phyloP scores from a whole-genome alignment of 2,113 vertebrate genomes.

The Sigmodon hispidus region DNA sequence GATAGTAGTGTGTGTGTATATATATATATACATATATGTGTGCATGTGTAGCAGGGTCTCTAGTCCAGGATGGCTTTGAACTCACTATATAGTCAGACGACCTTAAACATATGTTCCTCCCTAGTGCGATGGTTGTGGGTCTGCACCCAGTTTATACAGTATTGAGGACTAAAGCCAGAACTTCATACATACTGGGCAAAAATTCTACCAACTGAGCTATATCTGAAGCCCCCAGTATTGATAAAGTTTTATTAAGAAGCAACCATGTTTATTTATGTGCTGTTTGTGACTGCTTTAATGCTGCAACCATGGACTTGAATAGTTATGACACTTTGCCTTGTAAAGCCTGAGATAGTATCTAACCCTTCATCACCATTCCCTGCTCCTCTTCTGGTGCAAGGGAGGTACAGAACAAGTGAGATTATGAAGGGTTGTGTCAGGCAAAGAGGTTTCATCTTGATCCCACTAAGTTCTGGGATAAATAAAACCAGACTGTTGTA shows the following conservation, averaged over 20 bases:
- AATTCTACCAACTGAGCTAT: neutral
- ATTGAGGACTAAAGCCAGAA: neutral
- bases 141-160: neutral
- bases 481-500: neutral
- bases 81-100: neutral
- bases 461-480: neutral
- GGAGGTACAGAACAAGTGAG: neutral
- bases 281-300: neutral
- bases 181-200: neutral
- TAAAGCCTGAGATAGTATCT: neutral
- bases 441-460: constrained; percentile 15
- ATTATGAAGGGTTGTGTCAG: neutral
- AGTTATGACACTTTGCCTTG: neutral
- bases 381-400: neutral
- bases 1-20: too few species aligned
- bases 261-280: neutral
- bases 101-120: neutral
- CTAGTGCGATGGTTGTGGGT: neutral
- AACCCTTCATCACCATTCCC: neutral
- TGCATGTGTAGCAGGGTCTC: neutral
- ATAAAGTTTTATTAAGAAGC: neutral
- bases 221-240: neutral
- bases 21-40: too few species aligned
- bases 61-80: neutral
- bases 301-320: neutral